Conservation (phyloP, 2,113 vertebrate species). For the Equus quagga region DNA sequence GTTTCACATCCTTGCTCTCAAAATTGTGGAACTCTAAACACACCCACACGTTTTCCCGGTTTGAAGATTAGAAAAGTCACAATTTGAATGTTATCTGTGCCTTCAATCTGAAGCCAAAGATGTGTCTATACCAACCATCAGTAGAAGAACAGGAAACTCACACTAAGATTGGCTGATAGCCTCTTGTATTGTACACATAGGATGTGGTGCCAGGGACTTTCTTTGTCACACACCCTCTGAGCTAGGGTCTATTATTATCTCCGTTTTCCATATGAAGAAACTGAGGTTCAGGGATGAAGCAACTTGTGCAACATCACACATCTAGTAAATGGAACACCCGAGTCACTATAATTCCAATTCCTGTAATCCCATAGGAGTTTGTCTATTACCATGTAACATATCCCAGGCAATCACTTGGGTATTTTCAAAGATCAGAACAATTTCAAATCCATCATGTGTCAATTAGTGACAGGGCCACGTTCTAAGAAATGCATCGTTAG, state of each 20-base stretch:
- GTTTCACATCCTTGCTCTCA: neutral
- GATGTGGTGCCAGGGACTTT: neutral
- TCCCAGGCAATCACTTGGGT: neutral
- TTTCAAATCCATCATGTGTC: neutral
- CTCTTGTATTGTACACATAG: accelerated
- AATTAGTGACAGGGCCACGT: no score
- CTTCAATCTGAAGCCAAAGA: neutral
- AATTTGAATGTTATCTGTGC: neutral
- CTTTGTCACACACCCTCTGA: neutral
- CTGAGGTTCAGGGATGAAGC: neutral
- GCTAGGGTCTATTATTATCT: neutral
- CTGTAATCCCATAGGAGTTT: neutral
- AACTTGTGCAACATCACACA: neutral
- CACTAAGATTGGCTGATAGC: no score
- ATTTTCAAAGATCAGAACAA: neutral
- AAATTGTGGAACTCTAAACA: neutral
- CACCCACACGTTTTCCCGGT: neutral
- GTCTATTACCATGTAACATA: neutral
- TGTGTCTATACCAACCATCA: neutral
- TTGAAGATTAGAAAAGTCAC: neutral
- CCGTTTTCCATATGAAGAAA: neutral
- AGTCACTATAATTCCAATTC: neutral
- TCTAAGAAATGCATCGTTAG: no score
- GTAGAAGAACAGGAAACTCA: neutral
- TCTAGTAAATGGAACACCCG: neutral